Evolutionary conservation across 2,888 invertebrate genomes (phyloP), one percentile per base, ranked within the genome.

Genomic region (Mythimna ferrago): DNA sequence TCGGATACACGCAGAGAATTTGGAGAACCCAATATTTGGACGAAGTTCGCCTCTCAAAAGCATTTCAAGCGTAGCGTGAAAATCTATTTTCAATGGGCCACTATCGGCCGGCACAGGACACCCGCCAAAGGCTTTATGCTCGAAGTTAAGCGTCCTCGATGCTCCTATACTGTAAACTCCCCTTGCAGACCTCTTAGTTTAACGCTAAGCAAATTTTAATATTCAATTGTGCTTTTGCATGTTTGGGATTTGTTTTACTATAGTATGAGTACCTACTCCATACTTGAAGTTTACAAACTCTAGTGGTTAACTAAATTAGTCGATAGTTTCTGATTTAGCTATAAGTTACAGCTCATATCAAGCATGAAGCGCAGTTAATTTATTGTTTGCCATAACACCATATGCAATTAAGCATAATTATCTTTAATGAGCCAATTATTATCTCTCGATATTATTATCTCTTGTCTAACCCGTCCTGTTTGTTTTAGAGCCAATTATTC

Each of bases 51-150:
- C 91, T 89, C 91, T 92, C 91, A 84, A 91, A 92, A 92, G 90
- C 91, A 89, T 90, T 91, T 89, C 86, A 89, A 91, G 91, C 91
- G 93, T 91, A 93, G 94, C 95, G 95, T 95, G 96, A 94, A 95
- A 95, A 96, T 96, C 96, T 95, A 96, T 95, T 96, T 96, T 95
- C 94, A 95, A 96, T 96, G 95, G 93, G 84, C 94, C 94, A 94
- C 95, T 95, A 96, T 96, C 96, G 95, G 94, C 89, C 91, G 90
- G 89, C 91, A 90, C 94, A 93, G 94, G 93, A 93, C 94, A 92
- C 93, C 88, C 89, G 89, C 90, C 93, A 89, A 92, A 94, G 93
- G 94, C 94, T 95, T 95, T 94, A 93, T 92, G 92, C 89, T 80
- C 92, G 81, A 95, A 95, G 94, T 96, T 95, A 88, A 89, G 89